Evolutionary conservation across 2,113 vertebrate genomes (phyloP).

Genomic region (Neotragus moschatus): DNA sequence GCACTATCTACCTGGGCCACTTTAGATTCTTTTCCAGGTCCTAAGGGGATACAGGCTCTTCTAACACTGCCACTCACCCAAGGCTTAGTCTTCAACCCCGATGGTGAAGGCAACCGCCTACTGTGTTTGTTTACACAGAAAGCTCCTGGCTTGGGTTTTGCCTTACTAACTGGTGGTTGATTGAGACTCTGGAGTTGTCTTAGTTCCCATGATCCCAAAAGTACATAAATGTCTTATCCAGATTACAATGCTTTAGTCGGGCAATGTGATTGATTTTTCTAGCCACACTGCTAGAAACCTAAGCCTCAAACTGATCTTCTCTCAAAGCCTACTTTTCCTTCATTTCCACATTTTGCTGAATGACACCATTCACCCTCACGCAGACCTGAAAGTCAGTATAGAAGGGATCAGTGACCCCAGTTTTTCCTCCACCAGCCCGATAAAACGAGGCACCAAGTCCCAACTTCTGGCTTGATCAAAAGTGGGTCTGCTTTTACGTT

Average conservation of each 20-base stretch:
- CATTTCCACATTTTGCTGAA: not conserved
- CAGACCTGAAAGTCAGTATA: not conserved
- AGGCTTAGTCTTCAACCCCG: not conserved
- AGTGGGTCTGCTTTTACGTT: not conserved
- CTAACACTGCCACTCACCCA: not conserved
- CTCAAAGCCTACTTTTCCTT: not conserved
- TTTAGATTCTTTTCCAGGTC: not conserved
- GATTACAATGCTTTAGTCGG: not conserved
- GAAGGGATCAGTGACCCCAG: not conserved
- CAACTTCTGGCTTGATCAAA: not conserved
- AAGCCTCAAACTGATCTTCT: not conserved
- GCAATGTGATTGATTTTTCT: not conserved
- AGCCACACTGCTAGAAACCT: not conserved
- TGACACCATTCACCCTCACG: not conserved
- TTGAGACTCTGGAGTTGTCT: not conserved
- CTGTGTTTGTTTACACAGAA: not conserved
- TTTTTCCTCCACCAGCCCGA: not conserved
- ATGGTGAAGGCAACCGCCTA: not conserved
- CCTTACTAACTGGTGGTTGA: not conserved
- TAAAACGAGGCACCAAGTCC: not conserved
- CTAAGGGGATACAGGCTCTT: not conserved
- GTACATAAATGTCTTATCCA: not conserved
- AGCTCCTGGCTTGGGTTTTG: not conserved
- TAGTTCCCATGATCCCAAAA: not conserved
- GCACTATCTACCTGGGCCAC: not conserved